Evolutionary conservation across 2,888 invertebrate genomes (phyloP).

Genomic region (Pyrrhosoma nymphula): DNA sequence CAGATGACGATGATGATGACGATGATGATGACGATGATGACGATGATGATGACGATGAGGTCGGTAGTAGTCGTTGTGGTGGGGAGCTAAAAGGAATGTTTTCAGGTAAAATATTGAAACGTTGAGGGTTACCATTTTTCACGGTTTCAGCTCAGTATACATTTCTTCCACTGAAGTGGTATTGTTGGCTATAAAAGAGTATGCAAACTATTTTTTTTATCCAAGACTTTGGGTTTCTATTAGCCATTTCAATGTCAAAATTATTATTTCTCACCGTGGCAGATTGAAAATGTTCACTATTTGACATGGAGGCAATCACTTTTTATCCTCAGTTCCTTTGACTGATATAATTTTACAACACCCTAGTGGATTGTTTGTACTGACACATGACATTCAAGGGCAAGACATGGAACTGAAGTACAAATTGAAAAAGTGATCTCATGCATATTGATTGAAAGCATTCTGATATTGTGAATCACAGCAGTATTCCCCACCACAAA

Average conservation of each 20-base stretch:
- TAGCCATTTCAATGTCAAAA: background rate
- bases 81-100: slow-evolving; percentile 70
- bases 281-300: background rate
- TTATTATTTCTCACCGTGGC: background rate
- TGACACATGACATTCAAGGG: background rate
- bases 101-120: slow-evolving; percentile 56
- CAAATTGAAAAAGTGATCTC: background rate
- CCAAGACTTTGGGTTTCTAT: background rate
- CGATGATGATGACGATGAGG: slow-evolving; percentile 73
- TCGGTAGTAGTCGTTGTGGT: slow-evolving; percentile 59
- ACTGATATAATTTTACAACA: background rate
- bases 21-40: slow-evolving; percentile 73
- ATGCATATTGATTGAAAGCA: background rate
- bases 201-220: background rate
- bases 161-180: background rate
- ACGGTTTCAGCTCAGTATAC: background rate
- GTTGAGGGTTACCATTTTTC: slow-evolving; percentile 39
- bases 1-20: slow-evolving; percentile 68
- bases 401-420: background rate
- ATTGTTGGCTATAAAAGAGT: background rate
- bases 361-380: background rate
- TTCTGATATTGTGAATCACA: too few species aligned
- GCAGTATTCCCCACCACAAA: background rate
- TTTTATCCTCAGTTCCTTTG: background rate
- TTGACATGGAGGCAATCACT: background rate